phyloP scores from a whole-genome alignment of 2,888 invertebrate genomes.

The Margaritifera margaritifera region DNA sequence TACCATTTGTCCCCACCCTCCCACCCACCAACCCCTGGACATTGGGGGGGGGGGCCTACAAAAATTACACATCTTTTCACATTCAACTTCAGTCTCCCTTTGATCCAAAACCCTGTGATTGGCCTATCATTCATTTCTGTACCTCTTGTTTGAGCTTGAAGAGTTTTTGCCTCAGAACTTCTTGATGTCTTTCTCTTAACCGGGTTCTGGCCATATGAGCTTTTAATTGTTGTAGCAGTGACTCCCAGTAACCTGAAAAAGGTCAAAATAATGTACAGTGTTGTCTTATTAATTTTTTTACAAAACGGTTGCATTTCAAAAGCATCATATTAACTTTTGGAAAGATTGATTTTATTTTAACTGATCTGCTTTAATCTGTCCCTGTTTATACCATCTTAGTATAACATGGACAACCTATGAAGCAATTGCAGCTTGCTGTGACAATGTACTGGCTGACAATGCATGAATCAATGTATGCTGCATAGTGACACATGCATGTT shows the following conservation, averaged over 20 bases:
- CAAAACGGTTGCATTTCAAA: not conserved
- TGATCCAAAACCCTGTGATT: no score
- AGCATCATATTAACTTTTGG: not conserved
- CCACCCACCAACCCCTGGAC: no score
- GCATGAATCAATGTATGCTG: no score
- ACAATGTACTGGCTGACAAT: no score
- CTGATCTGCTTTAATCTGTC: not conserved
- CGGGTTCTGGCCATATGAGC: constrained; percentile 95
- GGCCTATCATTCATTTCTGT: constrained; percentile 1
- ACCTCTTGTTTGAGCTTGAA: constrained; percentile 86
- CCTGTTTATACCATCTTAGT: no score
- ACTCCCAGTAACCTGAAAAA: constrained; percentile 91
- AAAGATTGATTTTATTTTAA: not conserved
- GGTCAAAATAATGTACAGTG: constrained; percentile 1
- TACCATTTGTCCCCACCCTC: no score
- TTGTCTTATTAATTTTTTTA: not conserved
- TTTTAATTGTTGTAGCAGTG: constrained; percentile 93
- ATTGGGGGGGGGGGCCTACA: no score
- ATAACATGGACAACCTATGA: no score
- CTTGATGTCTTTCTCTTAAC: constrained; percentile 92
- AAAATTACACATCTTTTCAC: no score
- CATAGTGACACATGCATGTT: no score
- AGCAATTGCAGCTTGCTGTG: no score
- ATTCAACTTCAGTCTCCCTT: no score
- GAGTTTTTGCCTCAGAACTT: constrained; percentile 89